These are phyloP conservation scores for Tapera naevia DNA, from an alignment of 2,797 vertebrate genomes.

Conservation along the genomic window DNA sequence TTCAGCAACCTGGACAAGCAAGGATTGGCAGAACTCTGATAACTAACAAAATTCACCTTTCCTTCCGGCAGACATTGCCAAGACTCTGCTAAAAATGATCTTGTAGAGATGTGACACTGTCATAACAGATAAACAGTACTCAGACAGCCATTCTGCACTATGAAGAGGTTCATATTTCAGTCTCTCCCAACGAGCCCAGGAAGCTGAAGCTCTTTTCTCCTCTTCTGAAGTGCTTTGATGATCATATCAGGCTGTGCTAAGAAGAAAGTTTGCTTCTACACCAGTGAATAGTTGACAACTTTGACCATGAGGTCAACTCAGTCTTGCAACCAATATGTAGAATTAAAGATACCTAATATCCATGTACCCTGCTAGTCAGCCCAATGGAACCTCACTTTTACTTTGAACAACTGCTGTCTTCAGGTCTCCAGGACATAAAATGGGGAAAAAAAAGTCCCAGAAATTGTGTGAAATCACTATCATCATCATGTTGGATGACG, in stretches of 20 bases:
- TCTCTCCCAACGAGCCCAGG: neutral
- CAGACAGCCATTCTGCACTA: neutral
- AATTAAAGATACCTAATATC: neutral
- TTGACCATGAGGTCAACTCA: neutral
- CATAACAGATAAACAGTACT: neutral
- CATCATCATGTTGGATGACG: too few species aligned
- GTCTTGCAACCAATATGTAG: neutral
- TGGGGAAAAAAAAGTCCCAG: neutral
- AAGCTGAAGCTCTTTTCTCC: neutral
- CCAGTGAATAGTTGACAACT: neutral
- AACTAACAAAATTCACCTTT: neutral
- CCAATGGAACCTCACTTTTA: neutral
- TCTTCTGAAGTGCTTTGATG: neutral
- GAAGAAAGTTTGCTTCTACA: neutral
- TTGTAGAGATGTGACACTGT: neutral
- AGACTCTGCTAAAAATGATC: neutral
- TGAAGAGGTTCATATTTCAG: neutral
- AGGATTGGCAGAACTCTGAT: neutral
- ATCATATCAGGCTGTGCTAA: neutral
- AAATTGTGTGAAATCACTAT: neutral
- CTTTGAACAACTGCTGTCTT: neutral
- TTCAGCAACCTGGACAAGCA: neutral
- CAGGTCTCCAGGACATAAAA: neutral
- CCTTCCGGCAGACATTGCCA: neutral
- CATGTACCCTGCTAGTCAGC: neutral